Conservation (phyloP, 2,888 invertebrate species). For the Polia nebulosa region DNA sequence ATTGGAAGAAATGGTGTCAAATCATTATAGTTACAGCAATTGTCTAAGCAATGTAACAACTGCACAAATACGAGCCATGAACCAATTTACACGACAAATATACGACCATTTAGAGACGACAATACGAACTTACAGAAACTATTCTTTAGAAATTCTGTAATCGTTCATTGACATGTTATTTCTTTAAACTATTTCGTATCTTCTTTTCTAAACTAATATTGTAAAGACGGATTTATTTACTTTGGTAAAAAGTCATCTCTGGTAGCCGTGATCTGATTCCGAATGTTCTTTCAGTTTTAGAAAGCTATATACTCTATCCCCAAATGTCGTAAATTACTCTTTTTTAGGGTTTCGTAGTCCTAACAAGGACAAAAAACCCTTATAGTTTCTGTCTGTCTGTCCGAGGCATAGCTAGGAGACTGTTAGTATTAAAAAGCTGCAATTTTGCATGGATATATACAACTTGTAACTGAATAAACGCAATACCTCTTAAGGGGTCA, state of each 20-base stretch:
- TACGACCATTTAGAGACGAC: conserved; percentile 75
- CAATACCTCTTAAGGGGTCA: too few relatives aligned
- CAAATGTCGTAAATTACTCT: too few relatives aligned
- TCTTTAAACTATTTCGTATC: not conserved
- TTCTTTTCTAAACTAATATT: conserved; percentile 1
- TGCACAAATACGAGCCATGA: conserved; percentile 84
- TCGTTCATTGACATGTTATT: conserved; percentile 42
- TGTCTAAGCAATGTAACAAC: conserved; percentile 79
- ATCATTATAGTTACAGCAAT: conserved; percentile 78
- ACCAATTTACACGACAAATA: conserved; percentile 84
- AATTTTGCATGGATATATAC: too few relatives aligned
- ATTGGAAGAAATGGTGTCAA: conserved; percentile 82
- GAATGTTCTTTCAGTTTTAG: too few relatives aligned
- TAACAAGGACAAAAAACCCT: too few relatives aligned
- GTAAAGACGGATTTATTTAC: not conserved
- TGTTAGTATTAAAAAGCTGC: too few relatives aligned
- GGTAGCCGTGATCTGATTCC: not conserved
- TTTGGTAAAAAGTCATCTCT: not conserved
- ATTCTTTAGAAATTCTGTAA: conserved; percentile 46
- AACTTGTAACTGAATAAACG: too few relatives aligned
- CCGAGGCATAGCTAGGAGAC: too few relatives aligned
- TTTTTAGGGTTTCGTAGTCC: too few relatives aligned
- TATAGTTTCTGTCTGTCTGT: too few relatives aligned
- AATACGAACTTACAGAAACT: conserved; percentile 49
- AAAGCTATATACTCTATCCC: too few relatives aligned